Evolutionary conservation across 1,140 invertebrate genomes (phyloP).

Genomic region (Drosophila lini): DNA sequence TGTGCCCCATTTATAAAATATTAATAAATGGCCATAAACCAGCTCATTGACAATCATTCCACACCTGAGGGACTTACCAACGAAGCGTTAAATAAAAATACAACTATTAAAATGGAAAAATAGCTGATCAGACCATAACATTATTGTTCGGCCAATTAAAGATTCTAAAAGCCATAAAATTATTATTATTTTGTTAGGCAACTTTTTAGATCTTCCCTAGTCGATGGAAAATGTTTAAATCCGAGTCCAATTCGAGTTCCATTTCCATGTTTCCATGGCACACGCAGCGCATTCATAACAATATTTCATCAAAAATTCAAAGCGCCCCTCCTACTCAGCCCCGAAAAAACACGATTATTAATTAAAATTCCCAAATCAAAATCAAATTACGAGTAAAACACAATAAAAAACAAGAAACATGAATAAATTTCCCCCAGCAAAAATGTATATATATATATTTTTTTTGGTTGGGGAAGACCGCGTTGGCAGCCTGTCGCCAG

Average conservation of each 20-base stretch:
- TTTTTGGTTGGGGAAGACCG: slow-evolving; percentile 21
- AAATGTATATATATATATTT: slow-evolving; percentile 15
- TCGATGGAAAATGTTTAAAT: slow-evolving; percentile 2
- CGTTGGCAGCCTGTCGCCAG: slow-evolving; percentile 56
- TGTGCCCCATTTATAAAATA: background rate
- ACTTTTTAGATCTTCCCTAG: slow-evolving; percentile 1
- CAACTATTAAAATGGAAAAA: slow-evolving; percentile 20
- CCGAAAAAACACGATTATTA: slow-evolving; percentile 64
- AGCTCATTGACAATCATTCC: slow-evolving; percentile 8
- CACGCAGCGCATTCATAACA: slow-evolving; percentile 30
- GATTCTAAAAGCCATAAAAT: slow-evolving; percentile 68
- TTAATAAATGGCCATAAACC: slow-evolving; percentile 5
- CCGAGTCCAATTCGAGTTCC: slow-evolving; percentile 29
- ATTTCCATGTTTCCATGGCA: slow-evolving; percentile 47
- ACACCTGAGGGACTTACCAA: slow-evolving; percentile 25
- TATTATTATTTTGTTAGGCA: slow-evolving; percentile 28
- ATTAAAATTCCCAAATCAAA: slow-evolving; percentile 78
- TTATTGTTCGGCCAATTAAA: slow-evolving; percentile 58
- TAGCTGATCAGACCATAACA: slow-evolving; percentile 33
- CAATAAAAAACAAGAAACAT: slow-evolving; percentile 53
- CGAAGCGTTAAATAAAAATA: background rate
- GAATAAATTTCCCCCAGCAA: slow-evolving; percentile 58
- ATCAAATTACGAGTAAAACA: slow-evolving; percentile 75
- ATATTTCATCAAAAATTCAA: slow-evolving; percentile 68
- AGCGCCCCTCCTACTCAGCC: background rate